Base-by-base conservation (phyloP, 1,140 invertebrate species). In the Sminthurides bifidus region DNA sequence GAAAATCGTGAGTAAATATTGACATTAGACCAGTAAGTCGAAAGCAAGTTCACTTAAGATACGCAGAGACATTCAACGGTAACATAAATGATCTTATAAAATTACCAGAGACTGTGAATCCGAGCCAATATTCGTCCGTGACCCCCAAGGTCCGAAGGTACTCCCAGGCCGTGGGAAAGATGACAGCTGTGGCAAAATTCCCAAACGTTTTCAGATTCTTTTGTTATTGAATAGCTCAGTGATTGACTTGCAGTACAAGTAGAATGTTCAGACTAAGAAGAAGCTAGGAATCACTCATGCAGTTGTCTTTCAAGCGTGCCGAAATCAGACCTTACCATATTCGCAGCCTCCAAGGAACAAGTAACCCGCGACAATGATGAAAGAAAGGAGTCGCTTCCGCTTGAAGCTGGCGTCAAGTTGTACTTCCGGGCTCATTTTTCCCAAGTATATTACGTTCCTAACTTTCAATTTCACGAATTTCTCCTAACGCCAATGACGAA, bases 81-180 rank as follows among this genome's bases (percentile, higher is more conserved):
- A n/a, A n/a, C n/a, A n/a, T n/a, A n/a, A n/a, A n/a, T n/a, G n/a
- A n/a, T n/a, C n/a, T 33, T 12, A 10, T 17, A 21, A n/a, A 23
- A n/a, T 60, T 35, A 64, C 64, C 61, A 23, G 62, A 64, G 26
- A 66, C 58, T 5, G 62, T 64, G 29, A 66, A 54, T 15, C 64
- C 64, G 12, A 66, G 38, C 54, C 56, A 59, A 49, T 64, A 61
- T 30, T 64, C 64, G 23, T 64, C 44, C 1, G 38, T 60, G 1
- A 52, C 62, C 24, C 64, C 64, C 17, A 66, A 46, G 14, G 41
- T 46, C 29, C 52, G 26, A 38, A 66, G 50, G 37, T 66, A 66
- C 24, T 52, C 50, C 57, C 60, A 64, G 12, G 59, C 63, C 14
- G 64, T 64, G 8, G 64, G 64, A 10, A 66, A 58, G 35, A 66